Evolutionary conservation across 2,113 vertebrate genomes (phyloP), one percentile per base, ranked within the genome.

Genomic region (Corythaixoides concolor): DNA sequence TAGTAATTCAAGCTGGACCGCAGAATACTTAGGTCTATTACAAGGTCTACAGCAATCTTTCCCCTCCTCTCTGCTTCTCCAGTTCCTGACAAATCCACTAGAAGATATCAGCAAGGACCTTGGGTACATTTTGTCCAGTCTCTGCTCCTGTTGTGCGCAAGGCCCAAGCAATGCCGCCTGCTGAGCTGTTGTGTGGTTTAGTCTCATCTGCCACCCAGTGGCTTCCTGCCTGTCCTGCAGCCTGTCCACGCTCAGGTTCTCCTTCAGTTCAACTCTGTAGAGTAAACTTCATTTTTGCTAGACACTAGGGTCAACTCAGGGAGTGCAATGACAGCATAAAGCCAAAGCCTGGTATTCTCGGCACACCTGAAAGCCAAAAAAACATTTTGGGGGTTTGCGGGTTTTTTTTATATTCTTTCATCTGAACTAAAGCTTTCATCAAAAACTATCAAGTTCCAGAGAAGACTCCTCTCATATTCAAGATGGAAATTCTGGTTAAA

Each of bases 151-250:
- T 1, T 4, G 1, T 26, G 28, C 90, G 15, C 33, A 8, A 12
- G 32, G 20, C 11, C 15, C 19, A 49, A 45, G 53, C n/a, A 5
- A 8, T 5, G 35, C 28, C 11, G 1, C 43, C 55, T 3, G 4
- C 85, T 18, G 70, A 35, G 69, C 37, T 62, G 9, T 14, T 6
- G 5, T 5, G 18, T 87, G 27, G 23, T 9, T 79, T 12, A 62
- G 78, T 55, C 87, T 95, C 39, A 35, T 39, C 73, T 95, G 91
- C 94, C 95, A 95, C 79, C 92, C 52, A 5, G 90, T 59, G 95
- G 94, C 32, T 33, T 55, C 24, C 2, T 30, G 20, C 15, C 45
- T 15, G 1, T 49, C 69, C 56, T 96, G 75, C 90, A 53, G 39
- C 59, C 45, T 21, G 13, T 15, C 27, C 47, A 3, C 10, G 4